phyloP scores from a whole-genome alignment of 2,888 invertebrate species.

The Lissonota sp. region DNA sequence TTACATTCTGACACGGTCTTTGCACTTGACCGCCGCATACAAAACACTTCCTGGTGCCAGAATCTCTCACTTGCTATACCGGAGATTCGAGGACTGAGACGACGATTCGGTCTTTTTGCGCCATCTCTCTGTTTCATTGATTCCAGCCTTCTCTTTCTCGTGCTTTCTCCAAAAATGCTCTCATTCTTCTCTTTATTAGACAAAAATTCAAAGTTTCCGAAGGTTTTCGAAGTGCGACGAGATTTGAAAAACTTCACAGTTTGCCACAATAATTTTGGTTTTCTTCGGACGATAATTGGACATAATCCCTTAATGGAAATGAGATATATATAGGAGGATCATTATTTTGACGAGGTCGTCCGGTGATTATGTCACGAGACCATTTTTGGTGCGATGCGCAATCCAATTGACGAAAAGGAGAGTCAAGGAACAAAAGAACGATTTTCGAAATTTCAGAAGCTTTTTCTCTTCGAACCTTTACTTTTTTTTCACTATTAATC shows the following conservation, averaged over 20 bases:
- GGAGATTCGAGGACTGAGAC: conserved; percentile 40
- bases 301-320: too few species aligned
- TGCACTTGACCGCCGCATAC: conserved; percentile 74
- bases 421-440: conserved; percentile 5
- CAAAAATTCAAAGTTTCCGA: too few species aligned
- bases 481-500: not conserved
- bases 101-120: conserved; percentile 52
- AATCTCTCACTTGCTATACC: conserved; percentile 68
- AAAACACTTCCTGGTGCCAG: conserved; percentile 76
- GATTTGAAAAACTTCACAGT: too few species aligned
- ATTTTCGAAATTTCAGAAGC: not conserved
- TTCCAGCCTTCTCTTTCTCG: conserved; percentile 5
- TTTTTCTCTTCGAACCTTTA: not conserved
- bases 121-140: conserved; percentile 10
- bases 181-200: conserved; percentile 16
- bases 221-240: too few species aligned
- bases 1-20: conserved; percentile 78
- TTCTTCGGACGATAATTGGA: too few species aligned
- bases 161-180: not conserved
- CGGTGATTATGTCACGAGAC: conserved; percentile 42
- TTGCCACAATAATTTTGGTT: too few species aligned
- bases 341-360: conserved; percentile 25
- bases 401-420: conserved; percentile 33
- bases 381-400: conserved; percentile 32
- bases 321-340: not conserved